Conservation (phyloP, 64 coral and sea anemone species). For the Actinia tenebrosa region DNA sequence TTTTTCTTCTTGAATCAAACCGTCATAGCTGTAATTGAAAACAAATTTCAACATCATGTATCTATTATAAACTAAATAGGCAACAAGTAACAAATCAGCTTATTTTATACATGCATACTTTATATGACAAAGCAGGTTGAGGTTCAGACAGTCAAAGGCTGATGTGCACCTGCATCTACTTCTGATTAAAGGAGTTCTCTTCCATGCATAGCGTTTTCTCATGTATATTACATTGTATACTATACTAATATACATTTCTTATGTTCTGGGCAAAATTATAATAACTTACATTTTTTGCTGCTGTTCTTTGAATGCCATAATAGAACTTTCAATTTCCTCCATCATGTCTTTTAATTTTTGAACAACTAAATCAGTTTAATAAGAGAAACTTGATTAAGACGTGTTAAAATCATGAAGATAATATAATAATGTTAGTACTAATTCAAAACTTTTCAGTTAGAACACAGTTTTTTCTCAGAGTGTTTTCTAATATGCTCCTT, state of each 20-base stretch:
- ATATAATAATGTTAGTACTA: too few species aligned
- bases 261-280: neutral
- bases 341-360: slow-evolving; percentile 95
- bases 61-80: neutral
- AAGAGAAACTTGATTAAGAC: neutral
- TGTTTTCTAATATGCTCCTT: too few species aligned
- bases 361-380: slow-evolving; percentile 50
- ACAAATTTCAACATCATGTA: neutral
- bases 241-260: too few species aligned
- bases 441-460: too few species aligned
- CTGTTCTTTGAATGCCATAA: slow-evolving; percentile 91
- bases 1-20: slow-evolving; percentile 68
- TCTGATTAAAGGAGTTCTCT: too few species aligned
- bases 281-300: slow-evolving; percentile 79
- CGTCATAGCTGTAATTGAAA: slow-evolving; percentile 60
- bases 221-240: too few species aligned
- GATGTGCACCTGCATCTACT: too few species aligned
- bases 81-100: neutral
- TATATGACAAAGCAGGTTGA: too few species aligned
- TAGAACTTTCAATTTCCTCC: slow-evolving; percentile 92
- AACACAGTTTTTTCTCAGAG: too few species aligned
- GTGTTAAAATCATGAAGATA: neutral
- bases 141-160: too few species aligned
- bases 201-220: too few species aligned
- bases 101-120: too few species aligned